These are phyloP conservation scores for Neodiprion fabricii DNA, from an alignment of 1,140 invertebrate genomes.

Conservation along the genomic window DNA sequence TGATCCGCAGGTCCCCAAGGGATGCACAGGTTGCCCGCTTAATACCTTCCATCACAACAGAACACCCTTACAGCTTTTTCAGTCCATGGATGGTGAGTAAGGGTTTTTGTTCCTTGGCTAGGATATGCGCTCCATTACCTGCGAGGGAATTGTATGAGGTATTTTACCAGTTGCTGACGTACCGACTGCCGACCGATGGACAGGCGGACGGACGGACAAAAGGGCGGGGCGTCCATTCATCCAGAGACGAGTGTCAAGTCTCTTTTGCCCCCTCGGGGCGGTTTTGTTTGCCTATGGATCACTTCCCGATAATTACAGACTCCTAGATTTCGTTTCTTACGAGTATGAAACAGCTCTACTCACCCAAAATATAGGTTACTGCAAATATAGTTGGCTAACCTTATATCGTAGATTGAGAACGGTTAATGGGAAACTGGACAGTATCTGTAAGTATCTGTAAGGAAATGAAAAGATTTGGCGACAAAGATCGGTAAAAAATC, in stretches of 20 bases:
- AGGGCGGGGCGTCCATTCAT: not conserved
- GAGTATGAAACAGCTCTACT: too few species aligned
- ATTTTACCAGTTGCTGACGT: not conserved
- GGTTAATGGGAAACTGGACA: too few species aligned
- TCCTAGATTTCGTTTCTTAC: not conserved
- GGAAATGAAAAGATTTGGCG: not conserved
- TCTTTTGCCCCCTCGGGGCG: not conserved
- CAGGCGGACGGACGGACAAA: not conserved
- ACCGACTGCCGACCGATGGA: not conserved
- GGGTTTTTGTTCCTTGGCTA: slow-evolving; percentile 7
- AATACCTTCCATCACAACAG: slow-evolving; percentile 4
- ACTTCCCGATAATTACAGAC: not conserved
- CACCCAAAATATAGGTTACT: too few species aligned
- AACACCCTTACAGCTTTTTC: not conserved
- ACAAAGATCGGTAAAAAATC: not conserved
- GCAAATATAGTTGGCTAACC: too few species aligned
- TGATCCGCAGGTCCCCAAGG: not conserved
- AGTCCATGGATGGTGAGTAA: not conserved
- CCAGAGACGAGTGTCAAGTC: slow-evolving; percentile 2
- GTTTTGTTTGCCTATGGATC: not conserved
- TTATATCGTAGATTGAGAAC: too few species aligned
- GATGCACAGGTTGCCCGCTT: slow-evolving; percentile 4
- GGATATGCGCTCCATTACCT: slow-evolving; percentile 6
- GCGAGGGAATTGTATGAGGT: not conserved
- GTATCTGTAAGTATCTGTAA: too few species aligned